These are phyloP conservation scores for Sinohyriopsis cumingii DNA, from an alignment of 2,888 invertebrate genomes.

Conservation along the genomic window DNA sequence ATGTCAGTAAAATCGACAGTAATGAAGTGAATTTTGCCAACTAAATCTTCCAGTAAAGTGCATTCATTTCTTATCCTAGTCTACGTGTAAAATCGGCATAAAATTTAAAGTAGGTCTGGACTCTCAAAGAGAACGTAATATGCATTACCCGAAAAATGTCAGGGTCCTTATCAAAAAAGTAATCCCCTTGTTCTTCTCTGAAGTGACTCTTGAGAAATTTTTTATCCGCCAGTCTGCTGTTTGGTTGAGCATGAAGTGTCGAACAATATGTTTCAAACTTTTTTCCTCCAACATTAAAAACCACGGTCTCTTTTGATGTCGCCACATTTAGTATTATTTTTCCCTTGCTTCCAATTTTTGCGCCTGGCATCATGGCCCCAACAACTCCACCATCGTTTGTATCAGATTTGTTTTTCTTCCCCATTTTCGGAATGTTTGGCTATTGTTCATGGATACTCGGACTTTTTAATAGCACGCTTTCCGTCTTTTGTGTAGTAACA, in stretches of 20 bases:
- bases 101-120: too few relatives aligned
- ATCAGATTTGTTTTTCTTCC: slow-evolving; percentile 4
- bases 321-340: slow-evolving; percentile 36
- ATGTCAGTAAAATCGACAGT: too few relatives aligned
- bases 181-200: slow-evolving; percentile 40
- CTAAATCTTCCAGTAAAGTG: too few relatives aligned
- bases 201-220: slow-evolving; percentile 39
- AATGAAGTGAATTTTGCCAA: too few relatives aligned
- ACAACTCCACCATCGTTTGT: slow-evolving; percentile 21
- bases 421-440: too few relatives aligned
- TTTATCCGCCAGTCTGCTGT: slow-evolving; percentile 41
- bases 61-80: too few relatives aligned
- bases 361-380: slow-evolving; percentile 38
- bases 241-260: slow-evolving; percentile 42
- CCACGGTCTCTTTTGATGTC: slow-evolving; percentile 34
- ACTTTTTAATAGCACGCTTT: too few relatives aligned
- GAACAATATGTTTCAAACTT: slow-evolving; percentile 57
- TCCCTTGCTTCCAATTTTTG: slow-evolving; percentile 30
- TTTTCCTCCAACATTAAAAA: slow-evolving; percentile 58
- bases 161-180: slow-evolving; percentile 53
- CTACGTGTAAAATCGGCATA: too few relatives aligned
- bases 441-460: too few relatives aligned
- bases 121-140: not conserved
- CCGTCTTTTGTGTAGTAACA: too few relatives aligned
- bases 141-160: slow-evolving; percentile 44